Conservation (phyloP, 1,140 invertebrate species). For the Drosophila kepulauana region DNA sequence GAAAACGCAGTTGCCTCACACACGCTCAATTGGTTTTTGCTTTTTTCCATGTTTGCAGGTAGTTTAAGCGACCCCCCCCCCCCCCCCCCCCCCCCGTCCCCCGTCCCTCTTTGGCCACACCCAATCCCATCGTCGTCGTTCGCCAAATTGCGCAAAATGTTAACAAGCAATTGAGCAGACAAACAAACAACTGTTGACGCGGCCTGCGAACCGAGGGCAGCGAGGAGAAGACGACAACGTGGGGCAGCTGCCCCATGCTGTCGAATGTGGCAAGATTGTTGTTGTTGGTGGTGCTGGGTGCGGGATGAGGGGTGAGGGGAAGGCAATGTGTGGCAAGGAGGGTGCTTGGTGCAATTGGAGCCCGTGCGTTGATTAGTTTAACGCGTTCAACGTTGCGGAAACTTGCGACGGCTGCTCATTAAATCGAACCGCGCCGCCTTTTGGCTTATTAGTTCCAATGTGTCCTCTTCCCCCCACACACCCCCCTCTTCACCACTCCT, state of each 20-base stretch:
- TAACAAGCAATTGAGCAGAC: conserved; percentile 83
- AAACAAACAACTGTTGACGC: conserved; percentile 75
- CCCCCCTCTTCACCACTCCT: no score
- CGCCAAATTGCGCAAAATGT: conserved; percentile 81
- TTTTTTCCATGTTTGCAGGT: conserved; percentile 81
- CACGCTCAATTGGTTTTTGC: conserved; percentile 79
- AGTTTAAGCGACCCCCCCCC: conserved; percentile 55
- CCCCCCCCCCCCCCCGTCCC: not conserved
- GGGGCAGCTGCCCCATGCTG: conserved; percentile 1
- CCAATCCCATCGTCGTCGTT: conserved; percentile 31
- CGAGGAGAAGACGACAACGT: not conserved
- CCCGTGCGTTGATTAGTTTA: conserved; percentile 77
- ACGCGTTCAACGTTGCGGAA: conserved; percentile 78
- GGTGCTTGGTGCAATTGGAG: conserved; percentile 34
- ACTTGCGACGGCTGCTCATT: conserved; percentile 80
- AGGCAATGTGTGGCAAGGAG: no score
- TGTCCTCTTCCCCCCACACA: conserved; percentile 36
- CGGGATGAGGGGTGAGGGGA: not conserved
- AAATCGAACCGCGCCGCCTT: conserved; percentile 72
- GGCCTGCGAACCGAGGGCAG: not conserved
- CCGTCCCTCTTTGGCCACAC: not conserved
- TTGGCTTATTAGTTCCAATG: conserved; percentile 74
- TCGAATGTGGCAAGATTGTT: conserved; percentile 22
- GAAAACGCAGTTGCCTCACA: conserved; percentile 27
- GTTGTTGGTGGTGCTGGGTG: not conserved